A percentile compares a stretch with the other conserved stretches of the same genome.
Conservation (phyloP, 1,140 invertebrate species). For the Drosophila parvula region DNA sequence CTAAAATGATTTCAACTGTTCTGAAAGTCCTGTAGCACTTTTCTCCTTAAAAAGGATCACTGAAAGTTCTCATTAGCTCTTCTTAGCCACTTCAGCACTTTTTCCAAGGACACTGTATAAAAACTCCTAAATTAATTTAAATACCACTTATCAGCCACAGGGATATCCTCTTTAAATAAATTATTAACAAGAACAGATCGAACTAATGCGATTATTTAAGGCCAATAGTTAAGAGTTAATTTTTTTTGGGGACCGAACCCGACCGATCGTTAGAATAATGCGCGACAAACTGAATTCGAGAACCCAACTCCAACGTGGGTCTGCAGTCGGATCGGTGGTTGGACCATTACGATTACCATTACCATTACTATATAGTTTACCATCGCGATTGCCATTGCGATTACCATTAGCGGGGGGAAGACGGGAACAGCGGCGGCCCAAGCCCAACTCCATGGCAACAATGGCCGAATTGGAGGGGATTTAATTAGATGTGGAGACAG, state of each 20-base stretch:
- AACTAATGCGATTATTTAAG: slow-evolving; percentile 5
- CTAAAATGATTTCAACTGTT: too few species aligned
- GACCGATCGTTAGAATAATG: slow-evolving; percentile 83
- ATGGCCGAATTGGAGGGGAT: slow-evolving; percentile 64
- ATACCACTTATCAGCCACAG: slow-evolving; percentile 27
- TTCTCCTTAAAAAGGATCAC: background rate
- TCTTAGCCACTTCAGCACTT: background rate
- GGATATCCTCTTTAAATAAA: slow-evolving; percentile 28
- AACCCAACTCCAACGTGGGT: slow-evolving; percentile 31
- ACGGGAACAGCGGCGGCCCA: slow-evolving; percentile 1
- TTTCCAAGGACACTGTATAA: background rate
- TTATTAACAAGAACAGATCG: slow-evolving; percentile 7
- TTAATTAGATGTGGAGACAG: slow-evolving; percentile 82
- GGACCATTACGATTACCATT: slow-evolving; percentile 60
- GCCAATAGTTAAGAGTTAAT: background rate
- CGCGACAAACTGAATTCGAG: slow-evolving; percentile 77
- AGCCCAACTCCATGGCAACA: slow-evolving; percentile 64
- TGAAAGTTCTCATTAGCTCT: background rate
- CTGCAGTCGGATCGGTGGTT: slow-evolving; percentile 65
- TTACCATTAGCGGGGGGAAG: slow-evolving; percentile 68
- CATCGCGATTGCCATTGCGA: slow-evolving; percentile 53
- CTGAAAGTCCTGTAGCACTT: background rate
- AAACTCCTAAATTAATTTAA: background rate
- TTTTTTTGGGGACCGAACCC: slow-evolving; percentile 53
- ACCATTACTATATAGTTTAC: slow-evolving; percentile 33